Evolutionary conservation across 2,888 invertebrate genomes (phyloP).

Genomic region (Sesamia inferens): DNA sequence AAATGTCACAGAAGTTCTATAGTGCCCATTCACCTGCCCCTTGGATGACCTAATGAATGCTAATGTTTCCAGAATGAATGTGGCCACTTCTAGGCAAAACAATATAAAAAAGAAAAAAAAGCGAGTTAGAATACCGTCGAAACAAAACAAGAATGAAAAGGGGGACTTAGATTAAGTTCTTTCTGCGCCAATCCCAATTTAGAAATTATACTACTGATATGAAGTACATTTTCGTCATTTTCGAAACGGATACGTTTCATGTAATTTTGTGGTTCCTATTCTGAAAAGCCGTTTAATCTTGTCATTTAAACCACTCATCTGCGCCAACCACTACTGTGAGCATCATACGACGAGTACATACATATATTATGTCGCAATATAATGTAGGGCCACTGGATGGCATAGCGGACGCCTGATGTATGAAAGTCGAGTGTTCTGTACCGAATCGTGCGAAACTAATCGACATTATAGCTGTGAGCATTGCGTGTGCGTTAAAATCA

Average conservation of each 20-base stretch:
- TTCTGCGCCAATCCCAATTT: too few species aligned
- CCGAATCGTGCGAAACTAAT: conserved; percentile 70
- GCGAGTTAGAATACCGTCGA: too few species aligned
- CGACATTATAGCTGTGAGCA: conserved; percentile 63
- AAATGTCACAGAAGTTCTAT: too few species aligned
- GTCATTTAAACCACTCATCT: conserved; percentile 38
- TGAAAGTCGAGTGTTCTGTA: conserved; percentile 64
- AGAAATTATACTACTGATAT: background rate
- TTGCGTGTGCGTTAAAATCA: conserved; percentile 55
- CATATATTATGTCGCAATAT: conserved; percentile 60
- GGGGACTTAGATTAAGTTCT: too few species aligned
- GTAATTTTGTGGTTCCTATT: conserved; percentile 1
- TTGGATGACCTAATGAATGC: too few species aligned
- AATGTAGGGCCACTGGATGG: conserved; percentile 55
- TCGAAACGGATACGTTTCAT: background rate
- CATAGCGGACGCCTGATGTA: conserved; percentile 58
- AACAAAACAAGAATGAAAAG: too few species aligned
- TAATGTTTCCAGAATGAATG: too few species aligned
- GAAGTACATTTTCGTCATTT: too few species aligned
- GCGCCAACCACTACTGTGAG: conserved; percentile 33
- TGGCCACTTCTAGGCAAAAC: too few species aligned
- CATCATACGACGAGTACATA: conserved; percentile 24
- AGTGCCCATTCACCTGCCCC: too few species aligned
- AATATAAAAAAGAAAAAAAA: too few species aligned
- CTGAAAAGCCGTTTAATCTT: conserved; percentile 19